Conservation (phyloP, 2,888 invertebrate species). For the Brachypalpus laphriformis region DNA sequence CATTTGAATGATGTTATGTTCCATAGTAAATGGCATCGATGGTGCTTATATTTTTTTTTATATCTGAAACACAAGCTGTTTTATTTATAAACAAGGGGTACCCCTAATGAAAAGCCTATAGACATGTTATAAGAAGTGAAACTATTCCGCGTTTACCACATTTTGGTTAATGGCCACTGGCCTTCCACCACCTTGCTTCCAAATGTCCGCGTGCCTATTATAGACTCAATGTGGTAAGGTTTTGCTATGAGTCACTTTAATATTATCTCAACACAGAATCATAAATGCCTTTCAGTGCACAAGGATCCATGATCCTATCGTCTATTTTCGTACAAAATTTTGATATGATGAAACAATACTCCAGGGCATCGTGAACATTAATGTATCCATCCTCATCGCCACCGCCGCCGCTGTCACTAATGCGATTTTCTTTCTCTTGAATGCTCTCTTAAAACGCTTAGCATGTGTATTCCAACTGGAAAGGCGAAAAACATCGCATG, state of each 20-base stretch:
- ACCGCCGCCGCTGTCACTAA: no score
- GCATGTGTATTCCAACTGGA: not conserved
- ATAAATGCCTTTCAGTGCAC: not conserved
- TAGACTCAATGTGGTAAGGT: not conserved
- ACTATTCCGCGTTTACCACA: no score
- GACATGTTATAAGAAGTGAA: no score
- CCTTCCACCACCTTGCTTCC: no score
- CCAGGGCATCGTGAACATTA: constrained; percentile 20
- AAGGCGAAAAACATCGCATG: constrained; percentile 33
- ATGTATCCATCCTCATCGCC: not conserved
- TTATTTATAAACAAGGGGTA: no score
- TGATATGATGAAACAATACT: constrained; percentile 29
- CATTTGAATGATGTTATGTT: no score
- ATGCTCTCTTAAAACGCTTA: constrained; percentile 3
- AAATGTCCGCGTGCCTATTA: no score
- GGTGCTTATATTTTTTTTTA: no score
- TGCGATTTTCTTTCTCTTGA: constrained; percentile 26
- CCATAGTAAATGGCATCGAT: no score
- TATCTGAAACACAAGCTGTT: no score
- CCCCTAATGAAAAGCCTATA: no score
- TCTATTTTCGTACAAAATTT: constrained; percentile 14
- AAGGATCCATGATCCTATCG: constrained; percentile 7
- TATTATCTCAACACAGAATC: constrained; percentile 4
- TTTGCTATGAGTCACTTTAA: not conserved
- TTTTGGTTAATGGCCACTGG: no score